phyloP scores from a whole-genome alignment of 2,797 vertebrate genomes.

The Avahi laniger region DNA sequence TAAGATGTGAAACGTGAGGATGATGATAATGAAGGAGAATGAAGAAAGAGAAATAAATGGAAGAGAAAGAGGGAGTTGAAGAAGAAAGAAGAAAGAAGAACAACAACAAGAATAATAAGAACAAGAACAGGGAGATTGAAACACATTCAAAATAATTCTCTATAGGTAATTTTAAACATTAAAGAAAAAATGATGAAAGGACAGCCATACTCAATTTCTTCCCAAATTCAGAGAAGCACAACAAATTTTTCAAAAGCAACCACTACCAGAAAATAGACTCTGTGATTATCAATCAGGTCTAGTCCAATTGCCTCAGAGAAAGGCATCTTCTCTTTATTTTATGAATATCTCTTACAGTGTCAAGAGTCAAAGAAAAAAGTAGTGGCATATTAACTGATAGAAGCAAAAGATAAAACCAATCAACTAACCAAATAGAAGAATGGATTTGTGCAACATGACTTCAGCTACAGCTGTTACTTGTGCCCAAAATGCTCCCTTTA shows the following conservation, averaged over 20 bases:
- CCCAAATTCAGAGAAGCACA: not conserved
- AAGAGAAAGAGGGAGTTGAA: not conserved
- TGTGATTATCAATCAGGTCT: not conserved
- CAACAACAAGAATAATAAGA: not conserved
- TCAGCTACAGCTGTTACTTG: not conserved
- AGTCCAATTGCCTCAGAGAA: not conserved
- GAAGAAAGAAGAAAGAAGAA: not conserved
- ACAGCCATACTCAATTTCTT: not conserved
- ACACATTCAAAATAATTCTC: not conserved
- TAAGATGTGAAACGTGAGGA: not conserved
- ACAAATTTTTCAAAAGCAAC: not conserved
- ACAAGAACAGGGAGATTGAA: not conserved
- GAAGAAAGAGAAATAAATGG: not conserved
- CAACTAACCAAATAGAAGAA: not conserved
- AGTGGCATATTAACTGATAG: not conserved
- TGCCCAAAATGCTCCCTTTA: not conserved
- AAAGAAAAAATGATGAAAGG: not conserved
- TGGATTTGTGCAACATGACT: too few species aligned
- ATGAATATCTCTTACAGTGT: not conserved
- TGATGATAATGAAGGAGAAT: not conserved
- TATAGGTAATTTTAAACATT: not conserved
- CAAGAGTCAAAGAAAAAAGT: not conserved
- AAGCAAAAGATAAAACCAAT: not conserved
- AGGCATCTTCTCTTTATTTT: not conserved
- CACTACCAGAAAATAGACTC: not conserved